Conservation (phyloP, 2,888 invertebrate species). For the Camptogramma bilineatum region DNA sequence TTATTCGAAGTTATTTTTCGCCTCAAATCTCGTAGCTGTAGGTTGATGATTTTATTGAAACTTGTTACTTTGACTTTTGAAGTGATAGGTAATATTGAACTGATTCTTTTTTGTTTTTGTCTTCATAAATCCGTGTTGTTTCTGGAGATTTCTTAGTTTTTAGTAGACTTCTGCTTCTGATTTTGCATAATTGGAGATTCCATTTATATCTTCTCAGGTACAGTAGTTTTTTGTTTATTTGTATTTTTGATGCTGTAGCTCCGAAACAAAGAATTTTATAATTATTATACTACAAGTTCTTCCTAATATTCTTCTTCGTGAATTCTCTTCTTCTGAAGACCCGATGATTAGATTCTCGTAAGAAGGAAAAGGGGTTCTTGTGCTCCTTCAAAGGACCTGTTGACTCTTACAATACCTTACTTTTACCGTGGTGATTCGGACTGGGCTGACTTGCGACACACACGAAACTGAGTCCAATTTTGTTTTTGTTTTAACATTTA, state of each 20-base stretch:
- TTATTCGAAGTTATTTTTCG: neutral
- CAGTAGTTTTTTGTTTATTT: neutral
- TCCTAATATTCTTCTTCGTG: neutral
- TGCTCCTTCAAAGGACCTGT: conserved; percentile 27
- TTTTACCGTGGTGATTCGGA: conserved; percentile 71
- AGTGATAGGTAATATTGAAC: neutral
- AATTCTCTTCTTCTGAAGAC: neutral
- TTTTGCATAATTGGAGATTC: neutral
- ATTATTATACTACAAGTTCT: neutral
- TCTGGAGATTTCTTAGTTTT: neutral
- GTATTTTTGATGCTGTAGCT: neutral
- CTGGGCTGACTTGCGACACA: conserved; percentile 78
- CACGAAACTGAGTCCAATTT: conserved; percentile 38
- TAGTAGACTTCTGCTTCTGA: neutral
- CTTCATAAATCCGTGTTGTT: neutral
- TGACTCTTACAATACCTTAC: conserved; percentile 18
- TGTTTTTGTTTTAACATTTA: conserved; percentile 8
- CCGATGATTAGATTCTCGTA: neutral
- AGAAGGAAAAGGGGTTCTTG: neutral
- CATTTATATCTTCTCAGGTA: neutral
- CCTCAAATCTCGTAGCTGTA: neutral
- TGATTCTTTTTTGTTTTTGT: neutral
- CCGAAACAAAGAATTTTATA: neutral
- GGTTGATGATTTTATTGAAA: neutral
- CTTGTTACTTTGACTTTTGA: neutral